Evolutionary conservation across 2,113 vertebrate genomes (phyloP), one percentile per base, ranked within the genome.

Genomic region (Callithrix jacchus): DNA sequence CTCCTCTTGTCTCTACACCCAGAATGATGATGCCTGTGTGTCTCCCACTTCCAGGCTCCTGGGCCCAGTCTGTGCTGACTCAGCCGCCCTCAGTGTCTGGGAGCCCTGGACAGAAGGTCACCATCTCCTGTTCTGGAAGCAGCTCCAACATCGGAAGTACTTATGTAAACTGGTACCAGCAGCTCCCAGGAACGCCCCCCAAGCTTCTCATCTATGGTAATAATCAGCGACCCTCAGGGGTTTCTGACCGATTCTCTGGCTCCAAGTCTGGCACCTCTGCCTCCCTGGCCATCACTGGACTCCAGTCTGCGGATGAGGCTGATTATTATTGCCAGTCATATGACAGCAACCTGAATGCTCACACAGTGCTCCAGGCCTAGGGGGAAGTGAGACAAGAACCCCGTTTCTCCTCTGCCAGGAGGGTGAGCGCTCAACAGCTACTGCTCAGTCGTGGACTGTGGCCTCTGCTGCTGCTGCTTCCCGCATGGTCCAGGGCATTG

Each of bases 241-340:
- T 85, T 42, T 82, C 95, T 64, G 83, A 68, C 0, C 2, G 11
- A 11, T 95, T 97, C 94, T 95, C 92, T 0, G 42, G 49, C 8
- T 93, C 84, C 2, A 0, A 0, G 0, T 49, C 80, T 17, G 32
- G 42, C 5, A 66, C 1, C 21, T 32, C 17, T 0, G 45, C 2
- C 32, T 18, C 68, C 3, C 66, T 92, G 68, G 11, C 35, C 70
- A 84, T 94, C 61, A 6, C 4, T 25, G 42, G 1, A 2, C 93
- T 89, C 11, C 76, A 20, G 77, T 0, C 47, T 52, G 83, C 52
- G 17, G 68, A 79, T 0, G 70, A 92, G 83, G 61, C 35, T 17
- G 37, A 21, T 3, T 87, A 68, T 76, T 25, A n/a, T 35, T 94
- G 87, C 20, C 1, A 0, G 0, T 8, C n/a, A 3, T 49, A 2